Evolutionary conservation across 2,113 vertebrate species (phyloP).

Genomic region (Anhinga anhinga): DNA sequence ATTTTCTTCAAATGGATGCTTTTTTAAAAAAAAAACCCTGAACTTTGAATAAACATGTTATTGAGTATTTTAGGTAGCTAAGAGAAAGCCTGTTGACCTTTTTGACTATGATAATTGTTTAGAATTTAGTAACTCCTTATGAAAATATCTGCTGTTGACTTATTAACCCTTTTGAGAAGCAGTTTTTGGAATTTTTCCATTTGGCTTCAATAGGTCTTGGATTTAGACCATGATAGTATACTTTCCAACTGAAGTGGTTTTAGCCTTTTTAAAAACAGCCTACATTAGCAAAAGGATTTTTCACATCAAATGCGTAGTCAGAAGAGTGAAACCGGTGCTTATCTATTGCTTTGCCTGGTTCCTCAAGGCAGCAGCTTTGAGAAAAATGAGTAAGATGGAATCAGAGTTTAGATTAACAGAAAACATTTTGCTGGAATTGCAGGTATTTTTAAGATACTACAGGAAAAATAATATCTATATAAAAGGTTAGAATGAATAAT

Average conservation of each 20-base stretch:
- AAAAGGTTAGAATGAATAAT: slow-evolving; percentile 14
- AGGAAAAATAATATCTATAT: background rate
- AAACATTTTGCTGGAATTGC: slow-evolving; percentile 25
- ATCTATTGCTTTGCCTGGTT: background rate
- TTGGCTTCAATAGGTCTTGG: background rate
- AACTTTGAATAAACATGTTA: background rate
- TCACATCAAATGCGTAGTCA: background rate
- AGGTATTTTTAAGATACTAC: slow-evolving; percentile 12
- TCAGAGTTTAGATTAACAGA: background rate
- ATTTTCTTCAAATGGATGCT: background rate
- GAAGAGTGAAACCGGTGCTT: background rate
- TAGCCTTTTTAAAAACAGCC: slow-evolving; percentile 2
- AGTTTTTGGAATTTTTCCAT: background rate
- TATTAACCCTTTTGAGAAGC: slow-evolving; percentile 35
- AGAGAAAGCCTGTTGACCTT: slow-evolving; percentile 16
- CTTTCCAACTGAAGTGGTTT: background rate
- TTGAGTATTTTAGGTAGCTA: background rate
- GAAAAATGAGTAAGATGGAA: background rate
- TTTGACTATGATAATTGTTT: background rate
- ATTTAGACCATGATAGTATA: background rate
- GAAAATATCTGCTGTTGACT: background rate
- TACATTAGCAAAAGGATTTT: background rate
- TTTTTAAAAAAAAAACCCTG: background rate
- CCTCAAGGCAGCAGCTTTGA: background rate
- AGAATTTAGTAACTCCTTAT: background rate